Evolutionary conservation across 1,140 invertebrate genomes (phyloP).

Genomic region (Drosophila fuyamai): DNA sequence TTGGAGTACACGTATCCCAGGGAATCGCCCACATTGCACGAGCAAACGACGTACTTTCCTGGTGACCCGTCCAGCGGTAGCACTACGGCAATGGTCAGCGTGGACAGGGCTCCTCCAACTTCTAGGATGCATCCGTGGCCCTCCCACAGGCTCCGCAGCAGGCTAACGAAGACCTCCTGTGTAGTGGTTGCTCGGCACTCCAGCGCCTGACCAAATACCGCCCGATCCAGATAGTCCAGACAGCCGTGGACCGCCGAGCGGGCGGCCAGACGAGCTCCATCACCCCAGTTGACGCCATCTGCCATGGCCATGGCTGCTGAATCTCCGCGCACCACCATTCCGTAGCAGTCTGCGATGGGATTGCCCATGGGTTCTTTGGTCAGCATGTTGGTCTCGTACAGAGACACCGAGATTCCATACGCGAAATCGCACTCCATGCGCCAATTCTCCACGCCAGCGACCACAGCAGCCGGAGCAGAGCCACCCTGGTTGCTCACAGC

Average conservation of each 20-base stretch:
- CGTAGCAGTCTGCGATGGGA: conserved; percentile 96
- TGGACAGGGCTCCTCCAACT: conserved; percentile 94
- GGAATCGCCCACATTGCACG: conserved; percentile 96
- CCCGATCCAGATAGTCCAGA: conserved; percentile 93
- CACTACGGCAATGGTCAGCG: conserved; percentile 92
- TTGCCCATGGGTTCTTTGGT: conserved; percentile 92
- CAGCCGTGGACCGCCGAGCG: conserved; percentile 94
- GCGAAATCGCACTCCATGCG: conserved; percentile 88
- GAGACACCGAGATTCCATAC: conserved; percentile 89
- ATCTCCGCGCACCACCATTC: conserved; percentile 91
- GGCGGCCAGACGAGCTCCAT: conserved; percentile 94
- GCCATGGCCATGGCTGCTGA: conserved; percentile 93
- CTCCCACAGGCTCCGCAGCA: conserved; percentile 93
- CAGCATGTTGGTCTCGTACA: conserved; percentile 92
- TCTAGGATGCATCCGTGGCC: conserved; percentile 95
- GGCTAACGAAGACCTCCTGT: conserved; percentile 90
- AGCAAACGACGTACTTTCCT: conserved; percentile 91
- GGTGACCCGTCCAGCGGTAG: conserved; percentile 86
- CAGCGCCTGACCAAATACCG: conserved; percentile 87
- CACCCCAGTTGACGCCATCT: conserved; percentile 97
- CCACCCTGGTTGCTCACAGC: conserved; percentile 74
- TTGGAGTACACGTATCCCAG: conserved; percentile 95
- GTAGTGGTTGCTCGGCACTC: conserved; percentile 77
- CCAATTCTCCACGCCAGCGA: conserved; percentile 90
- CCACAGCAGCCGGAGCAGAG: conserved; percentile 60